A percentile compares a stretch with the other conserved stretches of the same genome.
Evolutionary conservation across 1,140 invertebrate species (phyloP).

Genomic region (Eufriesea mexicana): DNA sequence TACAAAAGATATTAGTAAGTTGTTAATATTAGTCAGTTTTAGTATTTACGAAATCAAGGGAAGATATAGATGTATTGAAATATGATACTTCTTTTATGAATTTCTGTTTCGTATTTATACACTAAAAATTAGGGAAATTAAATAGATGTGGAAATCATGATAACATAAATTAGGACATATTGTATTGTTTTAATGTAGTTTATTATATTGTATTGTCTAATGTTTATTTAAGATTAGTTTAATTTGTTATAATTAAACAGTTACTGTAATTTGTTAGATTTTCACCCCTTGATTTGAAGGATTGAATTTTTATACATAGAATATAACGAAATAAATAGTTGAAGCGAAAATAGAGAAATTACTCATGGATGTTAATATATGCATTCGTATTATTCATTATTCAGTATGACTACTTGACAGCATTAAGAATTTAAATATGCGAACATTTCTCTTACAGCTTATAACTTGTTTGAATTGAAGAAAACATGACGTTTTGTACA

Average conservation of each 20-base stretch:
- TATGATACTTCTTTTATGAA: constrained; percentile 6
- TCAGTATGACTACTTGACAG: neutral
- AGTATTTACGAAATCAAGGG: neutral
- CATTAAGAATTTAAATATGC: neutral
- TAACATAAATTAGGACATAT: neutral
- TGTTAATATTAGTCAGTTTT: neutral
- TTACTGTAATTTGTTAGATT: neutral
- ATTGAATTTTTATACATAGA: neutral
- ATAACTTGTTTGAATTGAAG: neutral
- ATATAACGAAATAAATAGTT: neutral
- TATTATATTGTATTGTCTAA: neutral
- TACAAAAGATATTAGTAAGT: neutral
- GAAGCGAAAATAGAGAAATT: neutral
- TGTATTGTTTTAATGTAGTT: neutral
- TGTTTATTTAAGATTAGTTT: neutral
- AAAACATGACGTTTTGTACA: neutral
- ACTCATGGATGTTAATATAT: neutral
- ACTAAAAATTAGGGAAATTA: neutral
- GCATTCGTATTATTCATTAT: neutral
- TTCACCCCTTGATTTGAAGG: neutral
- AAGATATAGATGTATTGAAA: neutral
- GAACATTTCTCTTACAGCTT: neutral
- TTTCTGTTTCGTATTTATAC: neutral
- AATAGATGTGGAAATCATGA: neutral
- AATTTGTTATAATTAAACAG: neutral